Evolutionary conservation across 2,888 invertebrate species (phyloP), one percentile per base, ranked within the genome.

Genomic region (Cenopis cana): DNA sequence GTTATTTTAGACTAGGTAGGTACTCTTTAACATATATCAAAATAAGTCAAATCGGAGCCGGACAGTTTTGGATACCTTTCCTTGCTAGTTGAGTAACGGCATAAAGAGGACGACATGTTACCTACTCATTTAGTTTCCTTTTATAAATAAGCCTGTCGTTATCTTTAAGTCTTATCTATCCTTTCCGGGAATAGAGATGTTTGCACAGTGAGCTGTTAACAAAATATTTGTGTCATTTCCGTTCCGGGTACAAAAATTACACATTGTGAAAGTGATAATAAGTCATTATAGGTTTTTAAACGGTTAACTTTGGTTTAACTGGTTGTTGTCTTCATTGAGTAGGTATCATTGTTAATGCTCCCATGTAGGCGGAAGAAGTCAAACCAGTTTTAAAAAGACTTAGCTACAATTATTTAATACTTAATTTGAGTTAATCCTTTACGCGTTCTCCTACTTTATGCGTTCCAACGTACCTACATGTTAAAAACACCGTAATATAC

Each of bases 171-270:
- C 54, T 71, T 71, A 71, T 71, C 71, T 64, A 14, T 56, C 38
- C 12, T 20, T 71, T 71, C 55, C 38, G 41, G 46, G 61, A 61
- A 67, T 2, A 65, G 41, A 50, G 18, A 17, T 62, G 33, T 62
- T 36, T 65, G 49, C 49, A 24, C 6, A 56, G 50, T 38, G 29
- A 64, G 62, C 17, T 72, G 62, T 75, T 78, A 77, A 74, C 76
- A 60, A 66, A 62, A 69, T 72, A 73, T 73, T 69, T 70, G 46
- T 68, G 66, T 73, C 68, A 78, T 74, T 76, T 78, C 77, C 74
- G 76, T 50, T 65, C 55, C 55, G 75, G 78, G 61, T 61, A 61
- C 24, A 5, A 36, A 18, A 18, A 8, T 5, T 6, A 49, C n/a
- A 49, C 49, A 46, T 29, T n/a, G 20, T 33, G 9, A 50, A 49